Evolutionary conservation across 2,888 invertebrate genomes (phyloP).

Genomic region (Andrena camellia): DNA sequence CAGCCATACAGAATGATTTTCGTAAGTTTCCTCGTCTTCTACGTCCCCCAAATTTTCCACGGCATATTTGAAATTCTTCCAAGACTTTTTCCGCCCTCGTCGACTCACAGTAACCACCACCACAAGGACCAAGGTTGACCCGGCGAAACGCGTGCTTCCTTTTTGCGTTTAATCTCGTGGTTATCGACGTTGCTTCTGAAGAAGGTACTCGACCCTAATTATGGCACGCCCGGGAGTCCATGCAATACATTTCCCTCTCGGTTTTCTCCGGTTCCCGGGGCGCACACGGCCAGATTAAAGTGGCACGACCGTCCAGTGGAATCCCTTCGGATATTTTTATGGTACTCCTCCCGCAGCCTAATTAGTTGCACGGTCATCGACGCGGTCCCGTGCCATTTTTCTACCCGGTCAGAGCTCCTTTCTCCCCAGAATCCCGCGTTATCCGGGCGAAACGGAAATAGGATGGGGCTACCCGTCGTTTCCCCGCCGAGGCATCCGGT

Average conservation of each 20-base stretch:
- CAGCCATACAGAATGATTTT: background rate
- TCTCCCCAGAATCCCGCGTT: constrained; percentile 17
- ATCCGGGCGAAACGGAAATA: constrained; percentile 47
- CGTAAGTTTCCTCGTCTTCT: background rate
- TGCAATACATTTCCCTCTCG: constrained; percentile 1
- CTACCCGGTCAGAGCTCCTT: background rate
- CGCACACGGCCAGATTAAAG: constrained; percentile 11
- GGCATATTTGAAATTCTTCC: constrained; percentile 12
- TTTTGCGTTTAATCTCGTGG: constrained; percentile 33
- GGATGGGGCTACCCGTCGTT: constrained; percentile 25
- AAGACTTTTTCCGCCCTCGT: background rate
- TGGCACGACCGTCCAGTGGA: background rate
- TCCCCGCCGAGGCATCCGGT: background rate
- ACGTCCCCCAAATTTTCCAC: background rate
- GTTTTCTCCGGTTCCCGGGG: background rate
- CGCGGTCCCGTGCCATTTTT: background rate
- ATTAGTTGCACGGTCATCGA: constrained; percentile 32
- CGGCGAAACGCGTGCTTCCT: background rate
- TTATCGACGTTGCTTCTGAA: constrained; percentile 30
- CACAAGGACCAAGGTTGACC: constrained; percentile 30
- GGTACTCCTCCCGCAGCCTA: constrained; percentile 1
- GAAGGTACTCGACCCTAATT: constrained; percentile 51
- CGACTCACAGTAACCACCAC: background rate
- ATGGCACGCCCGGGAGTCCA: background rate
- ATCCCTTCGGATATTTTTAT: constrained; percentile 2